phyloP scores from a whole-genome alignment of 2,797 vertebrate species.

The Coracias cyanogaster region DNA sequence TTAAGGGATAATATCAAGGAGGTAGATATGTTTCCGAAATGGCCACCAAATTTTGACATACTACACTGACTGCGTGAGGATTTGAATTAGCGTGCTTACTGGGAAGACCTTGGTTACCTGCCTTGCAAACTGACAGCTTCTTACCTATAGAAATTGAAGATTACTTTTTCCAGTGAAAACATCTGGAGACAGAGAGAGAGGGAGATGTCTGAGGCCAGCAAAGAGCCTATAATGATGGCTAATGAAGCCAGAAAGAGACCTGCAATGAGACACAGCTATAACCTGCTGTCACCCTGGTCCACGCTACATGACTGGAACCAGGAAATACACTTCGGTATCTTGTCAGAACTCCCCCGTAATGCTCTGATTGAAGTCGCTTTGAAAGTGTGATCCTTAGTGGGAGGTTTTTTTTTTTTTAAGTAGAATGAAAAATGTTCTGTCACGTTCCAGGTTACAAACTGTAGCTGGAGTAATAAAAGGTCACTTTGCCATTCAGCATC shows the following conservation, averaged over 20 bases:
- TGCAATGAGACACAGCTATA: not conserved
- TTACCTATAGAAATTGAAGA: not conserved
- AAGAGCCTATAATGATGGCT: not conserved
- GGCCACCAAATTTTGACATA: not conserved
- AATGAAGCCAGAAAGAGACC: conserved; percentile 4
- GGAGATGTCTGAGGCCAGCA: not conserved
- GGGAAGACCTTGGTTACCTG: not conserved
- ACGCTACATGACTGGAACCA: not conserved
- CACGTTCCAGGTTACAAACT: conserved; percentile 54
- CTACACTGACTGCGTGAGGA: not conserved
- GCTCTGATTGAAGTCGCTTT: conserved; percentile 5
- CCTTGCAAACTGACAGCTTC: not conserved
- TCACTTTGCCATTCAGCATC: conserved; percentile 66
- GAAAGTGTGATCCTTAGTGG: not conserved
- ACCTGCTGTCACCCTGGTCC: not conserved
- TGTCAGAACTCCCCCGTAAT: not conserved
- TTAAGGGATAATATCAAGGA: not conserved
- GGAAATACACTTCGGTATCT: not conserved
- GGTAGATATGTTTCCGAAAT: not conserved
- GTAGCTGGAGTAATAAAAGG: conserved; percentile 64
- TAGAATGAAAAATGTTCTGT: conserved; percentile 56
- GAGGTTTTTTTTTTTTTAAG: not conserved
- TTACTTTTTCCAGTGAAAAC: not conserved
- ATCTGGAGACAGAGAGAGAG: not conserved
- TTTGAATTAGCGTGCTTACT: not conserved